A percentile compares a stretch with the other conserved stretches of the same genome.
These are phyloP conservation scores for Drosophila nasuta DNA, from an alignment of 1,140 invertebrate species.

Conservation along the genomic window DNA sequence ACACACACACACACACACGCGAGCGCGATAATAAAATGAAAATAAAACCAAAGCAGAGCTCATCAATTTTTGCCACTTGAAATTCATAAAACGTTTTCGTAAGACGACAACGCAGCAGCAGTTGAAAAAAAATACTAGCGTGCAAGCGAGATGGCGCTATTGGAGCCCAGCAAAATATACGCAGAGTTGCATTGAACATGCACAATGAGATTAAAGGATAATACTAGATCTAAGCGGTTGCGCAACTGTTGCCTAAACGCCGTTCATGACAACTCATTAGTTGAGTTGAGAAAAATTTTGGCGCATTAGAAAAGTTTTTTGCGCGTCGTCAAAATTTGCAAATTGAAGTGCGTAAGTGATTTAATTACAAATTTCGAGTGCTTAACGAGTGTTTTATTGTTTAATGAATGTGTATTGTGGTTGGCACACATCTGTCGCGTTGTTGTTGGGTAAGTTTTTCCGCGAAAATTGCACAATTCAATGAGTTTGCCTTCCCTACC, in stretches of 20 bases:
- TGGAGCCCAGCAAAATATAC: conserved; percentile 4
- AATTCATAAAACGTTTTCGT: conserved; percentile 75
- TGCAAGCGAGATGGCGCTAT: not conserved
- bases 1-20: conserved; percentile 4
- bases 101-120: conserved; percentile 18
- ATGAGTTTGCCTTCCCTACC: conserved; percentile 26
- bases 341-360: not conserved
- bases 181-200: conserved; percentile 2
- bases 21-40: conserved; percentile 68
- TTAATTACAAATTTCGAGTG: not conserved
- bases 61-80: conserved; percentile 79
- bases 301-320: not conserved
- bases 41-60: conserved; percentile 79
- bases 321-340: not conserved
- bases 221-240: conserved; percentile 4
- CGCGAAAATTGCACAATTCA: conserved; percentile 72
- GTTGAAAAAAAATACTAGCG: not conserved
- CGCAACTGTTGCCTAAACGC: conserved; percentile 16
- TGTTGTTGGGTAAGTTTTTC: conserved; percentile 38
- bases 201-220: not conserved
- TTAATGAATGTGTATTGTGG: not conserved
- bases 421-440: conserved; percentile 45
- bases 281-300: not conserved
- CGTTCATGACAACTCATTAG: not conserved
- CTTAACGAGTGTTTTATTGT: conserved; percentile 17